Evolutionary conservation across 2,797 vertebrate species (phyloP), one percentile per base, ranked within the genome.

Genomic region (Sparus aurata): DNA sequence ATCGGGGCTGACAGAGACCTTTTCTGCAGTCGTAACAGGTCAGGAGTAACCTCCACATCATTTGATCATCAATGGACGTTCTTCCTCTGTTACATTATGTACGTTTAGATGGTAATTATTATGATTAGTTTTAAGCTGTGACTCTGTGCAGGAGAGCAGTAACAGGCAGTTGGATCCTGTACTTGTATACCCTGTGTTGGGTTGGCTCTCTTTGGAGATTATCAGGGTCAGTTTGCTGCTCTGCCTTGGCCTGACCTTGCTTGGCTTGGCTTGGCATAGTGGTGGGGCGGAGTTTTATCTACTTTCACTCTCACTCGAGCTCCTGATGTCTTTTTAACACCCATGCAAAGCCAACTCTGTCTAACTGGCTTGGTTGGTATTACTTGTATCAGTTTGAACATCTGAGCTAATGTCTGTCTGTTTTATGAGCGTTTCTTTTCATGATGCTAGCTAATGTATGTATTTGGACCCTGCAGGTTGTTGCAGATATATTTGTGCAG

Each of bases 1-100:
- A 92, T 87, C 23, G 7, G 70, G 57, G 12, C 53, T 82, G 92
- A 90, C 88, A 2, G 71, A 73, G 85, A 92, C 91, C 87, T 92
- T 91, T 88, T 67, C 79, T 60, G 20, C 52, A 30, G 52, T 55
- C 62, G 22, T 34, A 60, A 46, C 62, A 30, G 85, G 85, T 90
- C 84, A 89, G 20, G 45, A 69, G 75, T 49, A 71, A 70, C 53
- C 61, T 50, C 50, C 25, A 7, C 10, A 65, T 62, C 2, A 20
- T 83, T 69, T 68, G 54, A n/a, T 88, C 72, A 80, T 71, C 63
- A 58, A 52, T 50, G 64, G 63, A 66, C 23, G 23, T 60, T 20
- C 25, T 27, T 60, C 6, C 20, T 22, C 45, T 72, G 23, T 53
- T 38, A 0, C 13, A 15, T 20, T 22, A 27, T 16, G 2, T 7